Evolutionary conservation across 2,888 invertebrate genomes (phyloP), one percentile per base, ranked within the genome.

Genomic region (Meteorus colon): DNA sequence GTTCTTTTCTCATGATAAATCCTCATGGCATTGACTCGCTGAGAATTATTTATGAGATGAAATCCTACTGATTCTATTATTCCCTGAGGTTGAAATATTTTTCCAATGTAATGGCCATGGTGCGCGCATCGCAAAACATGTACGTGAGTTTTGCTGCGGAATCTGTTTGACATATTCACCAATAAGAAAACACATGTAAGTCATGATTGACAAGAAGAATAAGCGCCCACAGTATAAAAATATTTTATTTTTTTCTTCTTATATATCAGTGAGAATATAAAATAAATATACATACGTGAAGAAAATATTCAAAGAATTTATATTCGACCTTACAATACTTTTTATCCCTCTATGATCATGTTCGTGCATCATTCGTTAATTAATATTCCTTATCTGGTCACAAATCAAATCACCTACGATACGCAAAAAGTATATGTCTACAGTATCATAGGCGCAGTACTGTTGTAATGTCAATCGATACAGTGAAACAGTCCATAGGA

Each of bases 31-130:
- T 60, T 29, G 29, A 27, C 19, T 34, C 29, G 3, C 63, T 34
- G 16, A 5, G 63, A 63, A 63, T 63, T 63, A 63, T 63, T 63
- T 63, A 63, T 63, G 63, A 63, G 63, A 29, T 29, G 27, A 60
- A 63, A 31, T 34, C 4, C n/a, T 4, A 34, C 10, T 10, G n/a
- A n/a, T 31, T 63, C 29, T 31, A 31, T 34, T 31, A 12, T 31
- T 31, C 31, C n/a, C 4, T 34, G 34, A 34, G 31, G n/a, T 48
- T 34, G 63, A 8, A 63, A 34, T 6, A 63, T 63, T 63, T 63
- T 63, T 34, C 63, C 31, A 31, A 29, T 31, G 16, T 19, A 29
- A 29, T 63, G 14, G 31, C 16, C n/a, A 3, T 31, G 34, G 16
- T 48, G 48, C 48, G n/a, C n/a, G n/a, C 16, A n/a, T 16, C 48